phyloP scores from a whole-genome alignment of 2,113 vertebrate genomes.

The human region DNA sequence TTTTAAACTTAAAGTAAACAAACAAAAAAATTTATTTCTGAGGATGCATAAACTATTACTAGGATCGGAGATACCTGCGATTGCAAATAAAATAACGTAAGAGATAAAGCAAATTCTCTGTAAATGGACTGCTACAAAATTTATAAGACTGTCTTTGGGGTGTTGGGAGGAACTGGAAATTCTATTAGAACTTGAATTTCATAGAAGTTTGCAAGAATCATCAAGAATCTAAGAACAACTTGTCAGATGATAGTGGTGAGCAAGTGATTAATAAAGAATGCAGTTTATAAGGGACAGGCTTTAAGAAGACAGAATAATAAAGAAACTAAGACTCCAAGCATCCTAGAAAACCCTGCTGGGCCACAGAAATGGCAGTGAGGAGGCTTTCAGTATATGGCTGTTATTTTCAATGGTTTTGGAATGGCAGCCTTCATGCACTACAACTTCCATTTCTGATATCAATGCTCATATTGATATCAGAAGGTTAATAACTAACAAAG shows the following conservation, averaged over 20 bases:
- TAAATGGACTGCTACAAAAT: neutral
- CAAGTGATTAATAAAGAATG: neutral
- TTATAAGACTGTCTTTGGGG: neutral
- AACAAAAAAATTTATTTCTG: neutral
- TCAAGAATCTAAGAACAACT: neutral
- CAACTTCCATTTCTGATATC: neutral
- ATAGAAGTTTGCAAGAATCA: neutral
- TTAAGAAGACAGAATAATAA: neutral
- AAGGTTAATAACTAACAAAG: neutral
- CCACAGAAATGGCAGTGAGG: neutral
- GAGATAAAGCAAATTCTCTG: neutral
- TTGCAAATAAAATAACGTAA: neutral
- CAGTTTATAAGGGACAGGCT: neutral
- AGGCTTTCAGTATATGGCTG: neutral
- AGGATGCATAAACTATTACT: neutral
- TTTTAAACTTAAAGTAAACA: conserved; percentile 2
- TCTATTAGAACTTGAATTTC: neutral
- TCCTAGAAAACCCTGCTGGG: neutral
- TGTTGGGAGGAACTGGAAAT: neutral
- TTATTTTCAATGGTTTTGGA: neutral
- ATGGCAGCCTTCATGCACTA: too few relatives aligned
- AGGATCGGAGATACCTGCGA: neutral
- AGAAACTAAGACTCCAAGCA: neutral
- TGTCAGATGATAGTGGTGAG: neutral
- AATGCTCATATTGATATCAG: neutral